Evolutionary conservation across 2,797 vertebrate genomes (phyloP).

Genomic region (Epinephelus awoara): DNA sequence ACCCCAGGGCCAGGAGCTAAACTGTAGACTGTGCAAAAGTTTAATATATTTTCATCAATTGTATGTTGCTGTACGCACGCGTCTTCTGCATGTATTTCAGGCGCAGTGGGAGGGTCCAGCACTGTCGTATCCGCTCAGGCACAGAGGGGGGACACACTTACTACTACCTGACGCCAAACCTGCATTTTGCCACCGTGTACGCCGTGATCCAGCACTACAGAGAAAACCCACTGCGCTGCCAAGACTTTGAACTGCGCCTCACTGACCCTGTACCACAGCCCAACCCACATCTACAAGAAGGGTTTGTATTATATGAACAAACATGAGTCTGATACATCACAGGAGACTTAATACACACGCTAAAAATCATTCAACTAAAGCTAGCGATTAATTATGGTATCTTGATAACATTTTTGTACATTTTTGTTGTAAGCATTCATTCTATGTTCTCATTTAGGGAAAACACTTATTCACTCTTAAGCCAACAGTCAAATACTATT

Average conservation of each 20-base stretch:
- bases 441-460: background rate
- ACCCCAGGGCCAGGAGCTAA: no score
- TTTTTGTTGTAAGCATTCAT: background rate
- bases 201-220: conserved; percentile 94
- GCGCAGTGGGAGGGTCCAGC: conserved; percentile 93
- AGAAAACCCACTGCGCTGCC: conserved; percentile 91
- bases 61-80: background rate
- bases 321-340: background rate
- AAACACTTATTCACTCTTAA: no score
- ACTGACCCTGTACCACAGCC: conserved; percentile 92
- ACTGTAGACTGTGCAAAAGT: background rate
- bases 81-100: conserved; percentile 73
- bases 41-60: background rate
- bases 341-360: background rate
- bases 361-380: background rate
- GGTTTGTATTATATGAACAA: conserved; percentile 78
- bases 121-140: conserved; percentile 93
- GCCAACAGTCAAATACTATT: no score
- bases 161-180: conserved; percentile 93
- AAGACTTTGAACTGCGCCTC: conserved; percentile 94
- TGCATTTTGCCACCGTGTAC: conserved; percentile 91
- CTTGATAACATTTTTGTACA: background rate
- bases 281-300: conserved; percentile 89
- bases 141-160: conserved; percentile 83
- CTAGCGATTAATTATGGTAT: background rate